These are phyloP conservation scores for Oncopodura yosiiana DNA, from an alignment of 1,140 invertebrate species.

Conservation along the genomic window DNA sequence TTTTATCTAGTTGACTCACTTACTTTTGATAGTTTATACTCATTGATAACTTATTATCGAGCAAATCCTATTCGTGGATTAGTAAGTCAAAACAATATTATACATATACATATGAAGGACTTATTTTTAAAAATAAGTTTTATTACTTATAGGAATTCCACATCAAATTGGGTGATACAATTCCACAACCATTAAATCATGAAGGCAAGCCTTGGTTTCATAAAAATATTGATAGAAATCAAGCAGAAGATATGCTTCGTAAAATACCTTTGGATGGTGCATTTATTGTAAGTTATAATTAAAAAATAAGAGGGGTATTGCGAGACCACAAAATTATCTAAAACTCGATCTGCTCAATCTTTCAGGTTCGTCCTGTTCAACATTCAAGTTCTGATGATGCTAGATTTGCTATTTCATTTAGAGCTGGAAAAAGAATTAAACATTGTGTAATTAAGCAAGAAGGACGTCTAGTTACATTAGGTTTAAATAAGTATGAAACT, in stretches of 20 bases:
- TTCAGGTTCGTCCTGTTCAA: conserved; percentile 74
- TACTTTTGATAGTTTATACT: conserved; percentile 86
- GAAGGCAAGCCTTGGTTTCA: conserved; percentile 93
- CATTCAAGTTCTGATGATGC: conserved; percentile 71
- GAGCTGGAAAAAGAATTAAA: conserved; percentile 85
- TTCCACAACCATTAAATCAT: conserved; percentile 88
- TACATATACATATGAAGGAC: not conserved
- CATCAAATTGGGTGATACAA: conserved; percentile 77
- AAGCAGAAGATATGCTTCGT: conserved; percentile 78
- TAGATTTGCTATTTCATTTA: conserved; percentile 89
- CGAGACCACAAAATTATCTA: no score
- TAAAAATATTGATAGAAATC: conserved; percentile 59
- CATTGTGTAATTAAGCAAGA: conserved; percentile 89
- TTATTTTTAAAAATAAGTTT: not conserved
- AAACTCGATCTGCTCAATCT: no score
- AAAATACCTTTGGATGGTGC: conserved; percentile 75
- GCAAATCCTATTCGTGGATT: conserved; percentile 73
- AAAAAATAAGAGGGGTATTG: no score
- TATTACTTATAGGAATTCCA: conserved; percentile 58
- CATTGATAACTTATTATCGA: conserved; percentile 82
- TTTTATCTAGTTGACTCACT: conserved; percentile 84
- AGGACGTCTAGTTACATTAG: conserved; percentile 79
- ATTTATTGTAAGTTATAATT: no score
- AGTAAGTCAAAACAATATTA: conserved; percentile 40
- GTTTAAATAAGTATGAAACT: conserved; percentile 82